Evolutionary conservation across 2,113 vertebrate genomes (phyloP).

Genomic region (Lepisosteus oculatus): DNA sequence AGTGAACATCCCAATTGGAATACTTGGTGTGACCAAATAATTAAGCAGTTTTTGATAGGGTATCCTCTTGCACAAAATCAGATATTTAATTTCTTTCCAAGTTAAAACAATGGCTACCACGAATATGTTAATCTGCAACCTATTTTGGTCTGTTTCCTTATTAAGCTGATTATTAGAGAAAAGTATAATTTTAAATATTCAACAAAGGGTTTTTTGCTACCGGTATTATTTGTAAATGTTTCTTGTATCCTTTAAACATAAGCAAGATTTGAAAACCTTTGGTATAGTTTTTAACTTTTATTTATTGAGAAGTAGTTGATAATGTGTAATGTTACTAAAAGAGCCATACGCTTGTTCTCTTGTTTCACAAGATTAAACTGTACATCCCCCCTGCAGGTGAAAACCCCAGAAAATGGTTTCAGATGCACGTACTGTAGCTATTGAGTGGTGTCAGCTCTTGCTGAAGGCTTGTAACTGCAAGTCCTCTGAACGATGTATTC

Average conservation of each 20-base stretch:
- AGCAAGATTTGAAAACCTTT: slow-evolving; percentile 77
- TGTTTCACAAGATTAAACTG: slow-evolving; percentile 39
- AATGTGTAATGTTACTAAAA: slow-evolving; percentile 68
- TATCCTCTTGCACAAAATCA: slow-evolving; percentile 70
- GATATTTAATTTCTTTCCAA: slow-evolving; percentile 67
- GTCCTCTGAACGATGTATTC: slow-evolving; percentile 22
- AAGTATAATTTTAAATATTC: slow-evolving; percentile 67
- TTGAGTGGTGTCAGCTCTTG: slow-evolving; percentile 29
- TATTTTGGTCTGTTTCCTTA: slow-evolving; percentile 71
- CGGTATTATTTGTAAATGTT: slow-evolving; percentile 86
- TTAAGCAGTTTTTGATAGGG: slow-evolving; percentile 75
- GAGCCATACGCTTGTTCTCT: slow-evolving; percentile 72
- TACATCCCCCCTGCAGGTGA: slow-evolving; percentile 54
- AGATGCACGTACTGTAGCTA: slow-evolving; percentile 62
- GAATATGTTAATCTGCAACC: slow-evolving; percentile 53
- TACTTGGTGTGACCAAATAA: slow-evolving; percentile 81
- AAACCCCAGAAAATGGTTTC: slow-evolving; percentile 54
- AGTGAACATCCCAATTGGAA: slow-evolving; percentile 74
- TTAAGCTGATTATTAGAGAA: slow-evolving; percentile 66
- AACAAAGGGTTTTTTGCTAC: slow-evolving; percentile 70
- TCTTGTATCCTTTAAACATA: slow-evolving; percentile 77
- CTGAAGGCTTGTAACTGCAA: slow-evolving; percentile 27
- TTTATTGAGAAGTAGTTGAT: slow-evolving; percentile 78
- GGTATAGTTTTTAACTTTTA: slow-evolving; percentile 83
- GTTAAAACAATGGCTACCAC: slow-evolving; percentile 44